Base-by-base conservation (phyloP, 1,140 invertebrate genomes). In the Panonychus citri region DNA sequence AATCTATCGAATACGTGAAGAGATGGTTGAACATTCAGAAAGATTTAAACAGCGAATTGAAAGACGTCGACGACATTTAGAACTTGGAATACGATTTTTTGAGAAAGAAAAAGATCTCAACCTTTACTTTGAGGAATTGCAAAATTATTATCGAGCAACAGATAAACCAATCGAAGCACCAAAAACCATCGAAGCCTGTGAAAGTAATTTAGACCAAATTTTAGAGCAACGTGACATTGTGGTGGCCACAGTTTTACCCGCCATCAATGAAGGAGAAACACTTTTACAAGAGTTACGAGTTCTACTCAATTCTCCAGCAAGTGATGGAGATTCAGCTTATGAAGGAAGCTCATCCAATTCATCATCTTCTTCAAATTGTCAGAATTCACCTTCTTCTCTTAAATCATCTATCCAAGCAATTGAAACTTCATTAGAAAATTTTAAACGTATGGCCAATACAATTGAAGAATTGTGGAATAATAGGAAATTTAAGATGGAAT, bases 41-140 rank as follows among this genome's bases (percentile, higher is more conserved):
- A 84, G 82, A 55, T 97, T 96, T 70, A 84, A 89, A 1, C 78
- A 83, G n/a, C 75, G 88, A 17, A 85, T 96, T n/a, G 86, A 95
- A 67, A 80, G 88, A 62, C 73, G 91, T n/a, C 76, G 87, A 24
- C 76, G 83, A 7, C 76, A 91, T 24, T 77, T 97, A 8, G 85
- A 95, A 66, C 76, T 94, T 61, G 88, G 89, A 21, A 88, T 95
- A 1, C 75, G 87, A 26, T 94, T 97, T 69, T 96, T 94, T 70
- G 86, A 87, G 0, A 88, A 96, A 65, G 87, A 94, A 61, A 87
- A 89, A 71, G 88, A 95, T 75, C 84, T 93, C 62, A 69, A 62
- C 28, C 77, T 76, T 56, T 89, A 83, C 84, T 78, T 85, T 46
- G 84, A 87, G 60, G 83, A 87, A 57, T 68, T 90, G 25, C 76